Evolutionary conservation across 2,888 invertebrate genomes (phyloP), one percentile per base, ranked within the genome.

Genomic region (Pandemis corylana): DNA sequence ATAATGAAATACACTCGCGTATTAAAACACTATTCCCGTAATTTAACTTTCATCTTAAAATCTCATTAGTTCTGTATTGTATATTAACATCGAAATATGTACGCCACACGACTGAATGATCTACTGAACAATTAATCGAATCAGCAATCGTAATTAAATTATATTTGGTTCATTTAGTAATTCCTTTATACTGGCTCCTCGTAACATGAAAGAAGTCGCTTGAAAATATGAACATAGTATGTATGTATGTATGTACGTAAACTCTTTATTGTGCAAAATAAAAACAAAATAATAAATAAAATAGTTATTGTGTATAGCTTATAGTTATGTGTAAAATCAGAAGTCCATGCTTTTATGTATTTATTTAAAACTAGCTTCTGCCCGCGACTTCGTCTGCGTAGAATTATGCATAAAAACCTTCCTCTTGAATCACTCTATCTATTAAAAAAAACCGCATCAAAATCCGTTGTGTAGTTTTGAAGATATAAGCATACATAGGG

Each of bases 121-220:
- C 59, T 59, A 28, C 28, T 59, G 28, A 59, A 59, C 28, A 28
- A 59, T 12, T 59, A 59, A 59, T 59, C 12, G 59, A 59, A 59
- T 59, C 59, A 59, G 59, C 10, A 59, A 28, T 59, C 59, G 28
- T 28, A 59, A 59, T 59, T 59, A 59, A 59, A 59, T 59, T 59
- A 59, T 59, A 59, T 59, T 59, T 28, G 59, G 59, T 59, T 59
- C 59, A 59, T 10, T 59, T 59, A 59, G 59, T 59, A 28, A 59
- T 59, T 28, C 59, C 59, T 59, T 59, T 59, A 59, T 59, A 12
- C 10, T 28, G 59, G 12, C 9, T 59, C 59, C 28, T 20, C 59
- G 28, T 28, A 59, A 10, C 53, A 56, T 59, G 5, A 28, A 28
- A 28, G 59, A 28, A 59, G 10, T 36, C 5, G 36, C 46, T 53